Base-by-base conservation (phyloP, 1,140 invertebrate genomes). In the Marisa cornuarietis region DNA sequence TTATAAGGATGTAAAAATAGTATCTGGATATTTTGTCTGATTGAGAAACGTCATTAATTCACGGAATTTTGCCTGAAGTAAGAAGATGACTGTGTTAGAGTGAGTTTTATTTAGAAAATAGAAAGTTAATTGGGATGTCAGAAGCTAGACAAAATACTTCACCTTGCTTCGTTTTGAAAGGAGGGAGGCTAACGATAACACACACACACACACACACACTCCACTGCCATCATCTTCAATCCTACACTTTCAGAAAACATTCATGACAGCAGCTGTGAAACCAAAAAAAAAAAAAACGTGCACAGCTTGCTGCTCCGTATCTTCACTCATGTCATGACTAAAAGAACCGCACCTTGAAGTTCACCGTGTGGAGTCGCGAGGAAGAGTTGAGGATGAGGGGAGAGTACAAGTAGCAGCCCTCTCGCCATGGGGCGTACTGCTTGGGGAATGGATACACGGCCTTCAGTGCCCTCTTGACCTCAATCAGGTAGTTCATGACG, bases 361-460 rank as follows among this genome's bases (percentile, higher is more conserved):
- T 69, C n/a, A 88, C 83, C 14, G 83, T 84, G 66, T 78, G 78
- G 24, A 83, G 78, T 63, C 82, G 80, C 42, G 80, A 81, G n/a
- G 79, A 78, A 22, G 84, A 79, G 79, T 84, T 79, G 14, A 88
- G 81, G 31, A 88, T 84, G 22, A 86, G 22, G 7, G 90, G 90
- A 24, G 85, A 85, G 66, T 82, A 81, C 18, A 91, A 83, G 81
- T 81, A 89, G 77, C 90, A 91, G 4, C 89, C 89, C n/a, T 91
- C 89, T 77, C 90, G 90, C 89, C 89, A 91, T 66, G 89, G 89
- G 20, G 86, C 88, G 79, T 88, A 91, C 83, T 91, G 90, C 76
- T 88, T 87, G 14, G 90, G 89, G 84, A 84, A 91, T 22, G 86
- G 83, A 61, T 83, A 80, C 3, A 84, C 85, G 0, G 85, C 86